Conservation (phyloP, 2,888 invertebrate species). For the Cephonodes hylas region DNA sequence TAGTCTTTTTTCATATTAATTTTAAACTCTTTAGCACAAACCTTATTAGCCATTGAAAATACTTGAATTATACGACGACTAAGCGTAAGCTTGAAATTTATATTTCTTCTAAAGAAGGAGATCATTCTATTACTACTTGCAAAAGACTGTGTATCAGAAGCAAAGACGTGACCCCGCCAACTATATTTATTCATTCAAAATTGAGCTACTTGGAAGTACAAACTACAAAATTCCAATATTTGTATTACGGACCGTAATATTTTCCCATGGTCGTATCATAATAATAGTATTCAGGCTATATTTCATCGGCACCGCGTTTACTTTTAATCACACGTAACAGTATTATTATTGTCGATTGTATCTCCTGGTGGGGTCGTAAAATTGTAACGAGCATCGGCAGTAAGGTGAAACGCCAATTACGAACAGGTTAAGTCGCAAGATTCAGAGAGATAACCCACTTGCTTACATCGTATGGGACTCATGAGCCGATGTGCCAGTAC, state of each 20-base stretch:
- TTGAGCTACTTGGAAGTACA: not conserved
- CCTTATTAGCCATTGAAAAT: too few species aligned
- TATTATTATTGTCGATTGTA: constrained; percentile 24
- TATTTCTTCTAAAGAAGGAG: too few species aligned
- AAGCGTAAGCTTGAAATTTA: too few species aligned
- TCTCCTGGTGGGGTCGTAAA: constrained; percentile 28
- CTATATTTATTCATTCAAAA: too few species aligned
- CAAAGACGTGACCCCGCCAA: too few species aligned
- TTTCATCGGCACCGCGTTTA: constrained; percentile 21
- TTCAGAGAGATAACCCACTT: constrained; percentile 29
- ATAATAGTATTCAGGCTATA: constrained; percentile 27
- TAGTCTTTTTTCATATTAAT: too few species aligned
- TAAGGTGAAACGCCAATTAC: constrained; percentile 36
- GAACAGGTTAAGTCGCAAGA: constrained; percentile 28
- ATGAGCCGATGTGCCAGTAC: not conserved
- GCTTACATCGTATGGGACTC: constrained; percentile 22
- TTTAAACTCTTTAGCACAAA: too few species aligned
- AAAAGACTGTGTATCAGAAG: too few species aligned
- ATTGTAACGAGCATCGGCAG: constrained; percentile 26
- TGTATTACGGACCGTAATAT: too few species aligned
- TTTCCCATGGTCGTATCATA: constrained; percentile 17
- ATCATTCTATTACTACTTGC: too few species aligned
- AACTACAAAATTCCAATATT: not conserved
- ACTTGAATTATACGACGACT: too few species aligned
- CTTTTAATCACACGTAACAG: constrained; percentile 22